Base-by-base conservation (phyloP, 2,113 vertebrate genomes). In the Trematomus loennbergii region DNA sequence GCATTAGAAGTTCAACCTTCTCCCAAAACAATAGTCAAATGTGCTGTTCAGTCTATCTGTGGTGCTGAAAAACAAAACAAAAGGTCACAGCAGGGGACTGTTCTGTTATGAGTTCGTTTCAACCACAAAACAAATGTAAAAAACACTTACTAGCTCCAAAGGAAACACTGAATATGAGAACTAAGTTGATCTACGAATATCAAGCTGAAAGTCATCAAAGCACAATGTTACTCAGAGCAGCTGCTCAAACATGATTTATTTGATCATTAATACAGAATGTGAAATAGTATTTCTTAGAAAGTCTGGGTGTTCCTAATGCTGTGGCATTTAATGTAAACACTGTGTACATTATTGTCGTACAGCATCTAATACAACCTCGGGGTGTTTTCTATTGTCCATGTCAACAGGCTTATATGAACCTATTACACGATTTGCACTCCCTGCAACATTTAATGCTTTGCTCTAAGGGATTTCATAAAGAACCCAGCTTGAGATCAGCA, bases 1-100 rank as follows among this genome's bases (percentile, higher is more conserved):
- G 0, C 12, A 46, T 55, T 50, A 72, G 16, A 49, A 54, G 72
- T 69, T 60, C 65, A 73, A 22, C 45, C 65, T 67, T 77, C 33
- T 69, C 52, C 45, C 9, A 75, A 60, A 78, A 76, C 68, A 85
- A 59, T 8, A n/a, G 65, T 53, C 67, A 72, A 88, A 72, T 67
- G 20, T 48, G 57, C 58, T 45, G 62, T 29, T 53, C 29, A 29
- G 52, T 46, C 45, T 64, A 45, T 78, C 57, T 67, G 60, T 43
- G 20, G 79, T 62, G 54, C 53, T 36, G 10, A 62, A 75, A 65
- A 67, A 9, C 36, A 2, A 3, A 16, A 5, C 1, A 40, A 50
- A 73, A 52, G 17, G 40, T 53, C 84, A 71, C 81, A 82, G 82
- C 52, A 77, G 64, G 75, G 6, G 62, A 60, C 48, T 63, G 50